Base-by-base conservation (phyloP, 2,888 invertebrate genomes). In the Saturnia pavonia region DNA sequence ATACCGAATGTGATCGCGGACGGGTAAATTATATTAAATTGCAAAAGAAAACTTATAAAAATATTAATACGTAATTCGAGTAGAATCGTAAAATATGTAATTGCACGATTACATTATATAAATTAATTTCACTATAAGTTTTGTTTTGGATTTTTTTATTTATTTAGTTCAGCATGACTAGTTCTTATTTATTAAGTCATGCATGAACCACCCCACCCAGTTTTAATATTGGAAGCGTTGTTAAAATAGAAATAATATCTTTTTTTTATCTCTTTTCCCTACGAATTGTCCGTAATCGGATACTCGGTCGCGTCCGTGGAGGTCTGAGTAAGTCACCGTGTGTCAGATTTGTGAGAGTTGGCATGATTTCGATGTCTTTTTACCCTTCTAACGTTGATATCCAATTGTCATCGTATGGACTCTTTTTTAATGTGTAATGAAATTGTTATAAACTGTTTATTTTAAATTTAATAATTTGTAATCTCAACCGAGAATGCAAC, bases 251-350 rank as follows among this genome's bases (percentile, higher is more conserved):
- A 84, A 91, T 93, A 92, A 93, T 93, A 90, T 90, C 88, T 88
- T 86, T 78, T 83, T 85, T 81, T 83, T 79, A 78, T 80, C 80
- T 79, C 80, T 82, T 79, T 83, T 85, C 88, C 79, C 88, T 83
- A 82, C 88, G 88, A 85, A 90, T 92, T 92, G 94, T 94, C 93
- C 93, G 92, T 85, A 84, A 88, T 88, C 92, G 94, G 94, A 91
- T 91, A 83, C 84, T 91, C 87, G 89, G 89, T 86, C 93, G 92
- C 85, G 86, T 92, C 82, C 82, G 83, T 93, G 94, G 94, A 94
- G 94, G 94, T 90, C 84, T 94, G 81, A 94, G 94, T 94, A 94
- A 94, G 94, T 94, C 84, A 84, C 76, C 77, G 54, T 54, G n/a
- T 77, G 74, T 75, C 74, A 77, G 72, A 77, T 78, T 75, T 74